Evolutionary conservation across 2,797 vertebrate species (phyloP).

Genomic region (Sebastes dallii): DNA sequence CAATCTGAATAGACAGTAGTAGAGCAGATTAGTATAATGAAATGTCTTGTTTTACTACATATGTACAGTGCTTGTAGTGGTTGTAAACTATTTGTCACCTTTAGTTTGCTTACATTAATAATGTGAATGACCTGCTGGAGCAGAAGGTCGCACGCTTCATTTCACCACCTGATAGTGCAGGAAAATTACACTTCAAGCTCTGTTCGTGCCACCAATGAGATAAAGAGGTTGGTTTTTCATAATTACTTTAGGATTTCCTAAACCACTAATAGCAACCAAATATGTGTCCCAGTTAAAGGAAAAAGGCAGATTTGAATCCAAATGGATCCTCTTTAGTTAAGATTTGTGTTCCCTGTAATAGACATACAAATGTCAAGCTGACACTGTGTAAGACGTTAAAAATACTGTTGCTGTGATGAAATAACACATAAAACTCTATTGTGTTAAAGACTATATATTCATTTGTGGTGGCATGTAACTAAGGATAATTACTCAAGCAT

Average conservation of each 20-base stretch:
- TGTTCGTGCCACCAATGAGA: background rate
- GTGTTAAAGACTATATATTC: background rate
- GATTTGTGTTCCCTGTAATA: background rate
- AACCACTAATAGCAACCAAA: constrained; percentile 1
- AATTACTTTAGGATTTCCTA: constrained; percentile 6
- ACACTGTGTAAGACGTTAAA: background rate
- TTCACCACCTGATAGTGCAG: constrained; percentile 39
- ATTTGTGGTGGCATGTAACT: background rate
- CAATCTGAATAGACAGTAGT: background rate
- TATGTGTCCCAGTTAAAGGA: background rate
- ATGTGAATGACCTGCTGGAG: constrained; percentile 6
- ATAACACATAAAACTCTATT: background rate
- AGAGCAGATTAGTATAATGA: background rate
- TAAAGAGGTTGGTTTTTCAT: constrained; percentile 40
- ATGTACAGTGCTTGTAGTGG: no score
- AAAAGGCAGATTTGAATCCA: background rate
- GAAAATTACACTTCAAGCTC: constrained; percentile 25
- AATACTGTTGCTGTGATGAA: background rate
- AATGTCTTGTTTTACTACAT: background rate
- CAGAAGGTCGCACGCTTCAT: constrained; percentile 28
- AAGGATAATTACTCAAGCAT: no score
- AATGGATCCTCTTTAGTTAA: background rate
- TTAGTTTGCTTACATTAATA: constrained; percentile 26
- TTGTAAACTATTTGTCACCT: background rate
- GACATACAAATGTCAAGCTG: no score